Evolutionary conservation across 2,888 invertebrate species (phyloP), one percentile per base, ranked within the genome.

Genomic region (Tipula lateralis): DNA sequence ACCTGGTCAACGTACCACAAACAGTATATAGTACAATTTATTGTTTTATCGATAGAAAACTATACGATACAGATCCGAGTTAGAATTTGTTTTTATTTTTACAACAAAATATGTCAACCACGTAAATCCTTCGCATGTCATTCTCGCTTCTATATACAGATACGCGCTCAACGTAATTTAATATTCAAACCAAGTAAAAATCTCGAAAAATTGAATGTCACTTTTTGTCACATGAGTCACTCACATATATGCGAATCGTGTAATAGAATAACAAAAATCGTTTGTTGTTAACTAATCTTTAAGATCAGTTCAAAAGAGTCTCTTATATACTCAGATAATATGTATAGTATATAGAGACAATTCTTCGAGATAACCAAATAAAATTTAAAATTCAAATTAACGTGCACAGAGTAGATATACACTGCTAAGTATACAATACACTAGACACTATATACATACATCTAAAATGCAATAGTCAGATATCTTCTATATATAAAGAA

Each of bases 301-400:
- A 9, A 66, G 66, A 66, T 66, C 66, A 24, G 24, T 24, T 16
- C 44, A 16, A 44, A 66, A 24, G 66, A 66, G 7, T 66, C 44
- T 66, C 24, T 44, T 44, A 44, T 44, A 16, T 16, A 44, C 44
- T 44, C 39, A 13, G 3, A 7, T 39, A 39, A 9, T n/a, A 39
- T 39, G 13, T 39, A n/a, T n/a, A n/a, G n/a, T n/a, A n/a, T n/a
- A 32, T 32, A 36, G 5, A 44, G 16, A 44, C n/a, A 6, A 16
- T 16, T 44, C 44, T 2, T 44, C 44, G 44, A 16, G n/a, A 44
- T 9, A 66, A 24, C 24, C 66, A 66, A 66, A 66, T 66, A 66
- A 66, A 66, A 66, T 66, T 66, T 66, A 66, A 66, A 66, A 66
- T 66, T 66, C 24, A 66, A 66, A 66, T 66, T 66, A 66, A 66